Conservation (phyloP, 2,797 vertebrate species). For the Microchirus variegatus region DNA sequence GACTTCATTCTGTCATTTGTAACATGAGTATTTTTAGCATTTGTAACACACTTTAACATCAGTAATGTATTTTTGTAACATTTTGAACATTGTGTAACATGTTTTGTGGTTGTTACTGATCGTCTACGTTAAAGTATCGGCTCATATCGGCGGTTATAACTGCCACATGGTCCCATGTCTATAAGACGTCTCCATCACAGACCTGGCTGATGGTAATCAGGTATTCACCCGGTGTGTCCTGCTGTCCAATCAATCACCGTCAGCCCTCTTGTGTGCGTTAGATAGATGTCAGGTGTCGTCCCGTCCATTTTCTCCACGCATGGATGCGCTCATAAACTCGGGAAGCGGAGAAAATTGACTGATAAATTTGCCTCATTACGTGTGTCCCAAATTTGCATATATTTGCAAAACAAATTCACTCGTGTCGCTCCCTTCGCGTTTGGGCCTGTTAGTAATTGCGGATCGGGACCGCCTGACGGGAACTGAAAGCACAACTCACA, state of each 20-base stretch:
- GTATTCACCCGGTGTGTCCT: neutral
- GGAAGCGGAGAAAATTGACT: slow-evolving; percentile 22
- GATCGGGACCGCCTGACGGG: neutral
- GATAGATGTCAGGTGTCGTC: slow-evolving; percentile 37
- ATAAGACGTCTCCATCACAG: neutral
- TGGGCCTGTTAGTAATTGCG: neutral
- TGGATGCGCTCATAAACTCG: slow-evolving; percentile 19
- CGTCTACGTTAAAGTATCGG: no score
- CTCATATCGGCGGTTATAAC: no score
- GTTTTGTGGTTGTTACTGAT: no score
- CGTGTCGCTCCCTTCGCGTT: slow-evolving; percentile 10
- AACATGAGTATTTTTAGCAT: no score
- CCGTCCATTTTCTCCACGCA: neutral
- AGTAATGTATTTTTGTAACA: no score
- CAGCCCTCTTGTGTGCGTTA: slow-evolving; percentile 14
- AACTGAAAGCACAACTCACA: slow-evolving; percentile 11
- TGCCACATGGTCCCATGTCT: no score
- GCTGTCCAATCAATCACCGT: slow-evolving; percentile 47
- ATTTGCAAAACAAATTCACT: slow-evolving; percentile 46
- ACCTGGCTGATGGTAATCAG: slow-evolving; percentile 24
- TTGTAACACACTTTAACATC: no score
- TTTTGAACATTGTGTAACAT: no score
- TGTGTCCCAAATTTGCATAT: slow-evolving; percentile 40
- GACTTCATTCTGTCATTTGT: no score
- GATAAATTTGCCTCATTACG: slow-evolving; percentile 42